Evolutionary conservation across 2,113 vertebrate genomes (phyloP).

Genomic region (Paradoxurus hermaphroditus): DNA sequence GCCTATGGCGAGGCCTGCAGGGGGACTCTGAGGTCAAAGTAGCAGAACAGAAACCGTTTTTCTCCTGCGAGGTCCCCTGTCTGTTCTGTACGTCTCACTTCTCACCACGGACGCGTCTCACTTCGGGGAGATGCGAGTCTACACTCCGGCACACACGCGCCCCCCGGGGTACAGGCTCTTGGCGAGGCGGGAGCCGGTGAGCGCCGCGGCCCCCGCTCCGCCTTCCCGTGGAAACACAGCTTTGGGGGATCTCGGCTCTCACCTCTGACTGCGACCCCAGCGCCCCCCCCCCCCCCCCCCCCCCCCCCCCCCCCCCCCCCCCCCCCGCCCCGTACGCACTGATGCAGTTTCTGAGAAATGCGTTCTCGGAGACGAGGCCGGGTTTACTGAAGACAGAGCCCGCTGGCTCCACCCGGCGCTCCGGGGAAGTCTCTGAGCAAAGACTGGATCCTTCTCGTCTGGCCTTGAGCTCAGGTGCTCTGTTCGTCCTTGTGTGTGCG

Average conservation of each 20-base stretch:
- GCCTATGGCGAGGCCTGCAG: neutral
- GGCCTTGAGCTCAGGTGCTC: neutral
- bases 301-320: neutral
- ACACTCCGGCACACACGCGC: fast-evolving
- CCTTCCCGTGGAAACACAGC: neutral
- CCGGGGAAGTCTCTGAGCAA: neutral
- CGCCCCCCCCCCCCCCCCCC: neutral
- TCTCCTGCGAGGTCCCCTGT: neutral
- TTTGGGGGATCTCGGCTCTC: neutral
- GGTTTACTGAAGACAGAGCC: neutral
- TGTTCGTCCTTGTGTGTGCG: neutral
- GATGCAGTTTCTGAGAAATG: neutral
- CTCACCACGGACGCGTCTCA: neutral
- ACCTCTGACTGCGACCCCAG: neutral
- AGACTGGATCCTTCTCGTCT: neutral
- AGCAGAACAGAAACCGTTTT: neutral
- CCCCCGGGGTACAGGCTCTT: neutral
- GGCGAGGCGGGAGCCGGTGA: fast-evolving
- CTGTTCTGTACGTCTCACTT: neutral
- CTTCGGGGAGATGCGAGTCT: neutral
- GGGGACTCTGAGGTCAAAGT: neutral
- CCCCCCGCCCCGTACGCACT: neutral
- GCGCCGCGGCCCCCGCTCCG: too few relatives aligned
- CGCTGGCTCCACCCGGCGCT: neutral
- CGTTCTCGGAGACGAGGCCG: neutral